Percentiles rank a stretch among this genome's conserved stretches.
phyloP scores from a whole-genome alignment of 2,113 vertebrate species.

The Ceratotherium simum region DNA sequence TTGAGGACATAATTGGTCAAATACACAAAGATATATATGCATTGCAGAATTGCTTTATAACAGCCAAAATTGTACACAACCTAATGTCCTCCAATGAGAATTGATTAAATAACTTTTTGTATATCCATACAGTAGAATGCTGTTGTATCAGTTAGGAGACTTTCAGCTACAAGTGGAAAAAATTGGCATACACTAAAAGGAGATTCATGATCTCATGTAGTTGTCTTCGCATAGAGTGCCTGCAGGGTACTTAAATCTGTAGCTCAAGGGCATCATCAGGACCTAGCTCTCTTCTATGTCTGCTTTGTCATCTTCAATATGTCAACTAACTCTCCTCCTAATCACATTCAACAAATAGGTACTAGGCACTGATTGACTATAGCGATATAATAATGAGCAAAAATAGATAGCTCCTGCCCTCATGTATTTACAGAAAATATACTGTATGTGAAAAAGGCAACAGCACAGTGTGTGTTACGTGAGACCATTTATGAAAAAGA shows the following conservation, averaged over 20 bases:
- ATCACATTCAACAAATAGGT: not conserved
- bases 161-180: not conserved
- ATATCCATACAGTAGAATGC: not conserved
- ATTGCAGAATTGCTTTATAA: not conserved
- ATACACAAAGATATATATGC: not conserved
- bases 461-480: not conserved
- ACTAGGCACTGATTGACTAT: not conserved
- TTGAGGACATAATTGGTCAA: not conserved
- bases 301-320: not conserved
- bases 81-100: not conserved
- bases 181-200: not conserved
- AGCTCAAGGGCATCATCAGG: not conserved
- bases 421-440: conserved; percentile 3
- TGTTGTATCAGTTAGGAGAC: not conserved
- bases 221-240: not conserved
- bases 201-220: not conserved
- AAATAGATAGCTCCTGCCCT: not conserved
- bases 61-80: not conserved
- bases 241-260: not conserved
- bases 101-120: not conserved
- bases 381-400: not conserved
- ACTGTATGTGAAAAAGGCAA: not conserved
- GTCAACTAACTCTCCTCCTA: not conserved
- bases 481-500: not conserved
- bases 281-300: not conserved